These are phyloP conservation scores for Gobionotothen gibberifrons DNA, from an alignment of 2,797 vertebrate species.

Conservation along the genomic window DNA sequence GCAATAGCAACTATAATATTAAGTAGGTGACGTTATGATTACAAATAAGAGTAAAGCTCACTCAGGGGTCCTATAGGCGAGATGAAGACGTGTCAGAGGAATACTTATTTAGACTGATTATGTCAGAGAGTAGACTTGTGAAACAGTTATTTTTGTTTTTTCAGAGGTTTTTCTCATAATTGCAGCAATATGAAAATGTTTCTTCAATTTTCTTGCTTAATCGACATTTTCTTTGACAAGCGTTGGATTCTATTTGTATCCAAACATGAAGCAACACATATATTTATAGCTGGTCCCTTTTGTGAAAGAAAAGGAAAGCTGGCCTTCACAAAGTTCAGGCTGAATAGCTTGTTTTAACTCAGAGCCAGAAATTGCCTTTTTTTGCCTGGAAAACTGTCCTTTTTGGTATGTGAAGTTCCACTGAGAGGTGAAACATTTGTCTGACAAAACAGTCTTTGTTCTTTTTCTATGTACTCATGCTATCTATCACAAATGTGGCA, in stretches of 20 bases:
- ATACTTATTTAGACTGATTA: too few species aligned
- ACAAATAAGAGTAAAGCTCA: too few species aligned
- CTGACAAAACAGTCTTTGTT: slow-evolving; percentile 63
- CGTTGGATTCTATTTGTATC: neutral
- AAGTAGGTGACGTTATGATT: too few species aligned
- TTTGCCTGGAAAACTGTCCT: slow-evolving; percentile 22
- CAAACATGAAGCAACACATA: neutral
- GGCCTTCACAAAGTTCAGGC: neutral
- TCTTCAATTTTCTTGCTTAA: too few species aligned
- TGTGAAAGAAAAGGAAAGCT: neutral
- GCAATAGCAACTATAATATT: too few species aligned
- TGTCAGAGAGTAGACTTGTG: too few species aligned
- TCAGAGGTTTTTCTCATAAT: neutral
- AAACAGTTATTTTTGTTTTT: too few species aligned
- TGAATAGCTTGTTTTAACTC: slow-evolving; percentile 29
- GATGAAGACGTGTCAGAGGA: too few species aligned
- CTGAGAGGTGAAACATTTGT: slow-evolving; percentile 51
- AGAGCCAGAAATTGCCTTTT: neutral
- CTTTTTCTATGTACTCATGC: slow-evolving; percentile 54
- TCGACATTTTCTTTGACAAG: neutral
- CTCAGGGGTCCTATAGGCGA: too few species aligned
- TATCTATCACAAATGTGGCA: slow-evolving; percentile 60
- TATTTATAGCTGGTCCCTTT: neutral
- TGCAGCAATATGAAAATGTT: neutral
- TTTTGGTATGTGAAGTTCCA: slow-evolving; percentile 44